These are phyloP conservation scores for Heliconius charithonia DNA, from an alignment of 2,888 invertebrate genomes.

Conservation along the genomic window DNA sequence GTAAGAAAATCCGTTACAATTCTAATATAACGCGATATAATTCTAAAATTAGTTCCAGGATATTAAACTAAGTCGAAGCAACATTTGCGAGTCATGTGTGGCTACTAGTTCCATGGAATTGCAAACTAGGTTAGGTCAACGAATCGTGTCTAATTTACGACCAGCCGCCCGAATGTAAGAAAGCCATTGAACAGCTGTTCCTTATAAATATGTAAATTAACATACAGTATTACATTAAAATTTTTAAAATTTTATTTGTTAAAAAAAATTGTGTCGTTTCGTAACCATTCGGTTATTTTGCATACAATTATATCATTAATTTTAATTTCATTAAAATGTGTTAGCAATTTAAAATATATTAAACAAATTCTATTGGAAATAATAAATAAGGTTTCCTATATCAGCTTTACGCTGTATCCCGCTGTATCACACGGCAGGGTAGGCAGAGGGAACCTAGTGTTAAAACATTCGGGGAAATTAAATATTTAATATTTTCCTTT, in stretches of 20 bases:
- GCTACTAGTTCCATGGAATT: constrained; percentile 36
- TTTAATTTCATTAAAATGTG: not conserved
- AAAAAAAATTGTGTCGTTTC: not conserved
- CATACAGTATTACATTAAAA: not conserved
- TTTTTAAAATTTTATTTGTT: not conserved
- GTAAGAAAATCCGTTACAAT: not conserved
- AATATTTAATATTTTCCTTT: too few relatives aligned
- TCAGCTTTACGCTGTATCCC: too few relatives aligned
- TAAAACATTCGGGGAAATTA: too few relatives aligned
- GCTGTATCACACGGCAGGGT: too few relatives aligned
- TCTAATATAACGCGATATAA: not conserved
- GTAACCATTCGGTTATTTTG: not conserved
- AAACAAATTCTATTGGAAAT: not conserved
- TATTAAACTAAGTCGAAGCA: constrained; percentile 29
- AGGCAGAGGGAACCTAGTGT: too few relatives aligned
- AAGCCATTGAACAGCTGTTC: constrained; percentile 21
- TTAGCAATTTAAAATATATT: constrained; percentile 1
- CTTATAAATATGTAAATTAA: constrained; percentile 23
- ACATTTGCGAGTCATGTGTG: constrained; percentile 49
- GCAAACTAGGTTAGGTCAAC: constrained; percentile 48
- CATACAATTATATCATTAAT: not conserved
- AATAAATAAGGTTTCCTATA: not conserved
- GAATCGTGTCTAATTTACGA: constrained; percentile 47
- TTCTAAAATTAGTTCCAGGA: not conserved
- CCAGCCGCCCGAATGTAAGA: constrained; percentile 39